Evolutionary conservation across 1,140 invertebrate species (phyloP).

Genomic region (Bombus polaris): DNA sequence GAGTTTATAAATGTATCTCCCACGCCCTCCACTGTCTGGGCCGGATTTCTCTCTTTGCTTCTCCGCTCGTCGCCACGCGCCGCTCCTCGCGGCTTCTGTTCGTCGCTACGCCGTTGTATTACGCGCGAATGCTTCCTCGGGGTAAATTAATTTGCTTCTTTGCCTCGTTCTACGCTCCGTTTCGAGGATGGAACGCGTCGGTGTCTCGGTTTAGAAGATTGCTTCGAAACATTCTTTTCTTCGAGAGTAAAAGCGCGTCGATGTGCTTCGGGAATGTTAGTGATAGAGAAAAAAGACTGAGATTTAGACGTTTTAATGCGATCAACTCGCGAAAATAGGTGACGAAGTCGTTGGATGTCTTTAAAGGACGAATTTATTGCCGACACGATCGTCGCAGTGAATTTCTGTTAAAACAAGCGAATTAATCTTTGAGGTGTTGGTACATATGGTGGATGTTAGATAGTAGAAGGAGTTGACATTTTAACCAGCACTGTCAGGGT

Average conservation of each 20-base stretch:
- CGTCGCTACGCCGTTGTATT: conserved; percentile 45
- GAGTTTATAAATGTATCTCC: conserved; percentile 79
- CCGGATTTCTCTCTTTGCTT: conserved; percentile 65
- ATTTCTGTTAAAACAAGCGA: no score
- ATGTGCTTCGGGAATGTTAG: conserved; percentile 3
- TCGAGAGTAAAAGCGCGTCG: conserved; percentile 27
- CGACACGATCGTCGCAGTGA: no score
- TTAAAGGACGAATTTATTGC: no score
- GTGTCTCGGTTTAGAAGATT: conserved; percentile 4
- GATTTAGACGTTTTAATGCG: conserved; percentile 38
- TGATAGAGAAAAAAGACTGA: not conserved
- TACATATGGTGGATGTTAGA: no score
- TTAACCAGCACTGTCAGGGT: no score
- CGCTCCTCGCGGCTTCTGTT: conserved; percentile 24
- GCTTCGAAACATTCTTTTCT: not conserved
- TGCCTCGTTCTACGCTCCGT: not conserved
- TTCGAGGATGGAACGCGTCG: conserved; percentile 28
- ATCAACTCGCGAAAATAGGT: no score
- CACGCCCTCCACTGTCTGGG: conserved; percentile 77
- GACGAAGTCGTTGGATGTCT: no score
- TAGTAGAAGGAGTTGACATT: no score
- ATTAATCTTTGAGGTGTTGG: no score
- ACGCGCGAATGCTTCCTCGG: conserved; percentile 57
- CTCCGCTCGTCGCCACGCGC: not conserved
- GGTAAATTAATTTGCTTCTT: conserved; percentile 67